Evolutionary conservation across 2,888 invertebrate species (phyloP).

Genomic region (Lottia gigantea): DNA sequence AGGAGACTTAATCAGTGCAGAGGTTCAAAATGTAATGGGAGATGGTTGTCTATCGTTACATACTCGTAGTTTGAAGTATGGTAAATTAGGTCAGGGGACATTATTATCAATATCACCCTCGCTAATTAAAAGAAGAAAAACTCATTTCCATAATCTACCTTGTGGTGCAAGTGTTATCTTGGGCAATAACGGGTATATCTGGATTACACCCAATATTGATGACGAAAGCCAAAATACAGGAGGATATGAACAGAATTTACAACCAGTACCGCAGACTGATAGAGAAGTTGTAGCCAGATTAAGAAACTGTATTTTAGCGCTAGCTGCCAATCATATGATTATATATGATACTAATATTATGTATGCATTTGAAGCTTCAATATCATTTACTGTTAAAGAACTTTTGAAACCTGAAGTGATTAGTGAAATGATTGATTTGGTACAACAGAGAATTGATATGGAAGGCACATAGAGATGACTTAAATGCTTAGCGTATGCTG

Average conservation of each 20-base stretch:
- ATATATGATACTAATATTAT: constrained; percentile 91
- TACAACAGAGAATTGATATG: constrained; percentile 76
- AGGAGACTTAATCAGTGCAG: constrained; percentile 92
- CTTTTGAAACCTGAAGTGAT: constrained; percentile 86
- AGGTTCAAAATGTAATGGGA: constrained; percentile 91
- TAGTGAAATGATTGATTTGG: constrained; percentile 83
- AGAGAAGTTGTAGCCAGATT: constrained; percentile 89
- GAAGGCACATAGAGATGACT: constrained; percentile 33
- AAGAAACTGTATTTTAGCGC: constrained; percentile 87
- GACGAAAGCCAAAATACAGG: constrained; percentile 71
- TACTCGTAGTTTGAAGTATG: constrained; percentile 95
- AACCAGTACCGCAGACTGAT: constrained; percentile 79
- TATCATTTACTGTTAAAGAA: constrained; percentile 80
- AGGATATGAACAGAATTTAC: constrained; percentile 82
- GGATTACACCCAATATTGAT: constrained; percentile 82
- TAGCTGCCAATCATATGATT: constrained; percentile 88
- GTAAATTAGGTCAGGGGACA: constrained; percentile 92
- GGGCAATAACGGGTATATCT: constrained; percentile 96
- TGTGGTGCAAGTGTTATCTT: constrained; percentile 92
- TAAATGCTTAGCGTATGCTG: too few species aligned
- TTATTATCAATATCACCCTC: constrained; percentile 91
- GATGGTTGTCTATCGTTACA: constrained; percentile 94
- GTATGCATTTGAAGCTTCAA: constrained; percentile 90
- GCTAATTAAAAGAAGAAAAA: constrained; percentile 90
- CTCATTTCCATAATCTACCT: constrained; percentile 92